Evolutionary conservation across 2,797 vertebrate species (phyloP).

Genomic region (Dromococcyx pavoninus): DNA sequence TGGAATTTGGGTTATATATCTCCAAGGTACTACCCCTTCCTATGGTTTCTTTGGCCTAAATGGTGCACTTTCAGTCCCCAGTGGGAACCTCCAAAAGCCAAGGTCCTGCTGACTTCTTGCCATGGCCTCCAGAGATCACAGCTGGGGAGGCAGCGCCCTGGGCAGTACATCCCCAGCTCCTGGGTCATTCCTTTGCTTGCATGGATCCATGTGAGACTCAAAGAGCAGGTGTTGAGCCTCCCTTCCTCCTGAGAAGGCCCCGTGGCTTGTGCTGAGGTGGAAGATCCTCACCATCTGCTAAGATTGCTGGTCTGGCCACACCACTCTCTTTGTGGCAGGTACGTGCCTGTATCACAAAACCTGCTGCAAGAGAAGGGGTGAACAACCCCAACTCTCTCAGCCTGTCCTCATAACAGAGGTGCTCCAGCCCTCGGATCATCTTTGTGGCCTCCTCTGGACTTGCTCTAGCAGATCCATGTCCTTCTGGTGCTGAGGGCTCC

Average conservation of each 20-base stretch:
- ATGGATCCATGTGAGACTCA: accelerated
- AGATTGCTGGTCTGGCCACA: neutral
- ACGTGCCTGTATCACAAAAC: neutral
- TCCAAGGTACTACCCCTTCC: neutral
- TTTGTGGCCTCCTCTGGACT: too few relatives aligned
- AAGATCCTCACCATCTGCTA: conserved; percentile 28
- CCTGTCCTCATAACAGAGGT: too few relatives aligned
- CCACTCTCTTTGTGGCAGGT: neutral
- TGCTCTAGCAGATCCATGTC: too few relatives aligned
- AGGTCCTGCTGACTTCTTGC: neutral
- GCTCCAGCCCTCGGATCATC: too few relatives aligned
- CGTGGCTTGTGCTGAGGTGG: neutral
- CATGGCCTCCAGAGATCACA: neutral
- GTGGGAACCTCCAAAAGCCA: neutral
- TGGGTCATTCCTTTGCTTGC: neutral
- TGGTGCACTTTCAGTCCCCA: neutral
- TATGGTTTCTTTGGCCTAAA: neutral
- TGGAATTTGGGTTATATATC: neutral
- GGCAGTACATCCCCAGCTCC: accelerated
- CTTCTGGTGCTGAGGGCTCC: too few relatives aligned
- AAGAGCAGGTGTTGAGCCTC: neutral
- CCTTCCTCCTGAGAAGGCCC: neutral
- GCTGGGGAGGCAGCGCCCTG: neutral
- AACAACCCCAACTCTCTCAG: too few relatives aligned
- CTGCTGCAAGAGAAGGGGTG: neutral